Conservation (phyloP, 2,113 vertebrate genomes). For the Bufo bufo region DNA sequence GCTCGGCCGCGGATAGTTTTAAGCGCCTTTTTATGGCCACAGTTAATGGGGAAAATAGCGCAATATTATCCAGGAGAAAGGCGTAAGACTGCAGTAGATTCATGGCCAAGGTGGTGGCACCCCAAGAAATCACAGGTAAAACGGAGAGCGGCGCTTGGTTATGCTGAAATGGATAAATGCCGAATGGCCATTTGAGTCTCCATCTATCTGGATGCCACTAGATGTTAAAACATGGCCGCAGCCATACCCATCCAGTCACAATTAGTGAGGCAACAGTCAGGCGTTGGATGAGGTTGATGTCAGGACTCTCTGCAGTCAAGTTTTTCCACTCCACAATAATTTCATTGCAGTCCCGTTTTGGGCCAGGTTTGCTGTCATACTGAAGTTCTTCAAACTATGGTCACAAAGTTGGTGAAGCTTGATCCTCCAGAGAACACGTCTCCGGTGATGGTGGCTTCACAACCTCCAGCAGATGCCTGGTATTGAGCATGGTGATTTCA, state of each 20-base stretch:
- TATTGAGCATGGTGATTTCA: too few species aligned
- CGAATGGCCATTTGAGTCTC: too few species aligned
- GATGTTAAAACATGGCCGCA: background rate
- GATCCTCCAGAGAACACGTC: background rate
- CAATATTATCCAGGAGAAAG: background rate
- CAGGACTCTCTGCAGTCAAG: too few species aligned
- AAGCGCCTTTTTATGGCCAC: constrained; percentile 23
- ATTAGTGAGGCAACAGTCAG: too few species aligned
- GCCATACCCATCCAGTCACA: too few species aligned
- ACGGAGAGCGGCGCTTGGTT: too few species aligned
- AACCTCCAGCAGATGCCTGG: too few species aligned
- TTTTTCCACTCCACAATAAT: too few species aligned
- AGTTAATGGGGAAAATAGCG: background rate
- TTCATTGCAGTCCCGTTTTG: background rate
- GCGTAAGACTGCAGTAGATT: background rate
- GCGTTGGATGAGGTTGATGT: too few species aligned
- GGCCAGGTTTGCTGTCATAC: background rate
- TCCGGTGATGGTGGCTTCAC: too few species aligned
- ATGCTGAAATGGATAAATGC: too few species aligned
- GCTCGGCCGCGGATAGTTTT: background rate
- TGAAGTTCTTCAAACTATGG: background rate
- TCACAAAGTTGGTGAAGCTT: background rate
- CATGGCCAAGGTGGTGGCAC: background rate
- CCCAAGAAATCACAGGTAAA: background rate
- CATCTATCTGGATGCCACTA: too few species aligned